A percentile compares a stretch with the other conserved stretches of the same genome.
Evolutionary conservation across 2,113 vertebrate species (phyloP).

Genomic region (Boleophthalmus pectinirostris): DNA sequence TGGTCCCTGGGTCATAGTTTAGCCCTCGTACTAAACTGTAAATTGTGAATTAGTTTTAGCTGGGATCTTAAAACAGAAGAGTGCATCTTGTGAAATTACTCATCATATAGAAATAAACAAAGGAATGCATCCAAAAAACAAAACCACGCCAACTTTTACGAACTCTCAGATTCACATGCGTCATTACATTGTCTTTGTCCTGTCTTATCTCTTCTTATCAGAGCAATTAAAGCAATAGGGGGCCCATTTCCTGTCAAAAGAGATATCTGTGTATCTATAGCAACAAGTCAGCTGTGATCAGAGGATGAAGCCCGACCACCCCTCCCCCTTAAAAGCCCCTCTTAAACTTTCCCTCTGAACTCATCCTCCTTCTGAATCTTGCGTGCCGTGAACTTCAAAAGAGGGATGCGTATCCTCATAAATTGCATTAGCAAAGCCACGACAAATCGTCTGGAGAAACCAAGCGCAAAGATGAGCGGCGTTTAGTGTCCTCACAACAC

Average conservation of each 20-base stretch:
- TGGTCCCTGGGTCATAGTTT: too few species aligned
- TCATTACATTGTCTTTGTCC: slow-evolving; percentile 16
- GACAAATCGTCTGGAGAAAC: slow-evolving; percentile 47
- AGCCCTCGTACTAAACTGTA: too few species aligned
- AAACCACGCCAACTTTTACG: neutral
- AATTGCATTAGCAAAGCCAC: slow-evolving; percentile 34
- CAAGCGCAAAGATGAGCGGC: slow-evolving; percentile 62
- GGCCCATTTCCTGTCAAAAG: slow-evolving; percentile 58
- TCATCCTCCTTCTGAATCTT: slow-evolving; percentile 43
- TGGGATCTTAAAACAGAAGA: too few species aligned
- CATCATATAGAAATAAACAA: slow-evolving; percentile 17
- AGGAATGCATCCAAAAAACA: slow-evolving; percentile 24
- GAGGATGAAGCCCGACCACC: slow-evolving; percentile 15
- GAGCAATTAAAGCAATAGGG: slow-evolving; percentile 51
- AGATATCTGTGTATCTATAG: slow-evolving; percentile 17
- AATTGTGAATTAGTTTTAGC: neutral
- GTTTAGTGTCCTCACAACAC: slow-evolving; percentile 20
- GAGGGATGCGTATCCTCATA: slow-evolving; percentile 33
- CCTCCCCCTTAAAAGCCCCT: neutral
- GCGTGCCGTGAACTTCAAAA: slow-evolving; percentile 43
- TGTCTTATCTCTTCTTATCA: slow-evolving; percentile 56
- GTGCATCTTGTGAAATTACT: neutral
- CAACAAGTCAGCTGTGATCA: slow-evolving; percentile 18
- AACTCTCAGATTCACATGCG: slow-evolving; percentile 1
- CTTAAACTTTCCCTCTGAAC: slow-evolving; percentile 28